Evolutionary conservation across 2,113 vertebrate species (phyloP), one percentile per base, ranked within the genome.

Genomic region (Prinia subflava): DNA sequence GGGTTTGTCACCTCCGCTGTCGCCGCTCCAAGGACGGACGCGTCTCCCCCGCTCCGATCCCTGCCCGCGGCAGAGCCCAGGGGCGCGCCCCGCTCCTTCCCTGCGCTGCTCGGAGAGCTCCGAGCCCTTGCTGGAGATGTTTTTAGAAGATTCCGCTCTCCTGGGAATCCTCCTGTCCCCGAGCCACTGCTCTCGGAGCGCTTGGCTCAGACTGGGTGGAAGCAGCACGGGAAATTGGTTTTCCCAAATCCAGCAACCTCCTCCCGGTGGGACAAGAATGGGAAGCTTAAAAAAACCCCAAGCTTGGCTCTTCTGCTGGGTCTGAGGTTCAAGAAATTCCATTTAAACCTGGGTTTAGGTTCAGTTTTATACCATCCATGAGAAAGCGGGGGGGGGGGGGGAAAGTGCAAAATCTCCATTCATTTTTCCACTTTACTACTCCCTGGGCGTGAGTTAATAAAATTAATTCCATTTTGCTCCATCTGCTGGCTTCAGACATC

Each of bases 61-160:
- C 77, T 9, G 42, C 67, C 94, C 15, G 0, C 56, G 14, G 46
- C 85, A 0, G 49, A 81, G 75, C 33, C 64, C 13, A 0, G 39
- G 21, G 13, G 1, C 42, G 33, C 87, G 11, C 27, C 80, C 80
- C 2, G 15, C 69, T 81, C 69, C 33, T 64, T 42, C 63, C 42
- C 20, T 0, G 62, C 33, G 4, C 11, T 17, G 6, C 60, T 64
- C 0, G 0, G 78, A 67, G 42, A 28, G 74, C 9, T 68, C 35
- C 11, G 42, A 7, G 64, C 73, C 49, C 42, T 55, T 50, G 7
- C 2, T 12, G 49, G 33, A 60, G 74, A 0, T 87, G 47, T 89
- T 92, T 94, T 87, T 68, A 24, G 90, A 2, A 33, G 59, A 30
- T 13, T 63, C 33, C 0, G 44, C 31, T 80, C 82, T 31, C 75